These are phyloP conservation scores for Melanargia galathea DNA, from an alignment of 2,888 invertebrate species.

Conservation along the genomic window DNA sequence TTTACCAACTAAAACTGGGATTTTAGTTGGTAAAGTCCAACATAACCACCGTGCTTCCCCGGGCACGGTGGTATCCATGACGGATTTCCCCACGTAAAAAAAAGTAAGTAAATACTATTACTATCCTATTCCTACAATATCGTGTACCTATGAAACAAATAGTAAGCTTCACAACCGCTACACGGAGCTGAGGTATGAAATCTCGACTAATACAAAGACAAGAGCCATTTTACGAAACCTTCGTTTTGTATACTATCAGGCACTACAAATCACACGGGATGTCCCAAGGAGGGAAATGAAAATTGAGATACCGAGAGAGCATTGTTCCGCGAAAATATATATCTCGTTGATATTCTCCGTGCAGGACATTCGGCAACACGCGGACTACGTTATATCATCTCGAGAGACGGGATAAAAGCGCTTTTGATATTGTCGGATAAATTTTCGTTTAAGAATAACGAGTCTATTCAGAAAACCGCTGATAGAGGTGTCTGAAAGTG, in stretches of 20 bases:
- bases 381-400: conserved; percentile 76
- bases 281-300: conserved; percentile 77
- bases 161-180: background rate
- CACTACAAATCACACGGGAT: conserved; percentile 80
- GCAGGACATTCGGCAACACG: conserved; percentile 71
- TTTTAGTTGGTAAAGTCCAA: too few species aligned
- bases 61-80: too few species aligned
- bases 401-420: conserved; percentile 58
- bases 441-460: conserved; percentile 33
- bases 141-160: background rate
- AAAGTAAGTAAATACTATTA: too few species aligned
- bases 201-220: conserved; percentile 35
- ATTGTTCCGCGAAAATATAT: conserved; percentile 81
- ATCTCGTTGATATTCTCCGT: conserved; percentile 78
- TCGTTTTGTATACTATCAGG: conserved; percentile 72
- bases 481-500: conserved; percentile 18
- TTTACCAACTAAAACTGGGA: too few species aligned
- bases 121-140: too few species aligned
- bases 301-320: conserved; percentile 79
- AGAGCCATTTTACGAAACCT: conserved; percentile 44
- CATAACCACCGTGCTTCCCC: too few species aligned
- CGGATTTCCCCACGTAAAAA: too few species aligned
- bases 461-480: conserved; percentile 29
- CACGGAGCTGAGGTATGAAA: conserved; percentile 18
- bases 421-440: conserved; percentile 52